These are phyloP conservation scores for Lepilemur ruficaudatus DNA, from an alignment of 2,797 vertebrate species.

Conservation along the genomic window DNA sequence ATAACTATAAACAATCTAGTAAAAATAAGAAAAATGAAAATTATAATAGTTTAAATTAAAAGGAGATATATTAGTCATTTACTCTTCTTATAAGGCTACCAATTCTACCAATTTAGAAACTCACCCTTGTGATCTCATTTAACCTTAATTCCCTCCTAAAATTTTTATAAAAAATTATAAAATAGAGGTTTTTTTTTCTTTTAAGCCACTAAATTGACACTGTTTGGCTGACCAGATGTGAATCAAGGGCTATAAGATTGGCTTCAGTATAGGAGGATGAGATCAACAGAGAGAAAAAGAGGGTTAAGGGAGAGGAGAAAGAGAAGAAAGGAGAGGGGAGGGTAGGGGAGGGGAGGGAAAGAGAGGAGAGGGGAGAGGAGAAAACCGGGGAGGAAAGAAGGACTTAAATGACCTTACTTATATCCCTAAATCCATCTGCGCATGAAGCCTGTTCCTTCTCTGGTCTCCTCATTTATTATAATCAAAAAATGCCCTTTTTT, in stretches of 20 bases:
- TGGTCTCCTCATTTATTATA: neutral
- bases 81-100: neutral
- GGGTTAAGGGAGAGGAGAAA: neutral
- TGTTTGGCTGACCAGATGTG: neutral
- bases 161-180: neutral
- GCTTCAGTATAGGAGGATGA: neutral
- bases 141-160: neutral
- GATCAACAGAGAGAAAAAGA: neutral
- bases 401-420: neutral
- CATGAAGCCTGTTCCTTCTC: neutral
- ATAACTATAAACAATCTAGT: neutral
- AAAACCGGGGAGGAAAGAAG: neutral
- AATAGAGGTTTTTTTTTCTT: neutral
- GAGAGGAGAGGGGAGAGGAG: accelerated
- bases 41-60: neutral
- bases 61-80: neutral
- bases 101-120: neutral
- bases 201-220: neutral
- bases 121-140: neutral
- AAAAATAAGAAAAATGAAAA: neutral
- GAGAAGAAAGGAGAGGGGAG: no score
- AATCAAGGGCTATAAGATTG: neutral
- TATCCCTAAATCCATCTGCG: neutral
- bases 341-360: accelerated
- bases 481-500: neutral